Percentiles rank a stretch among this genome's conserved stretches.
phyloP scores from a whole-genome alignment of 2,888 invertebrate genomes.

The Cantharis rufa region DNA sequence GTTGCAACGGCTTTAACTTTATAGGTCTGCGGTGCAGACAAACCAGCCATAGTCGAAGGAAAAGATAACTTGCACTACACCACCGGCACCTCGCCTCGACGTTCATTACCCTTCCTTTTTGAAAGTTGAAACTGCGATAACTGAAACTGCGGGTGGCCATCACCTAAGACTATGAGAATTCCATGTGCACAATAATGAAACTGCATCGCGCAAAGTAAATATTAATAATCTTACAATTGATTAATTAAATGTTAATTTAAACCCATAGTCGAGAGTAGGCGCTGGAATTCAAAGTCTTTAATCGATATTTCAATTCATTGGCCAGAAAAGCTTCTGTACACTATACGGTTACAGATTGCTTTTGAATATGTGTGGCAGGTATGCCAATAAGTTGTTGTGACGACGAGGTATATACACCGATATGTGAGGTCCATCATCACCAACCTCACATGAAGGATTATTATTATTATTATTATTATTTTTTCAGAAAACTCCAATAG shows the following conservation, averaged over 20 bases:
- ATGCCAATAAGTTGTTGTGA: constrained; percentile 25
- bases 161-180: constrained; percentile 25
- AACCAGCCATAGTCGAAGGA: constrained; percentile 16
- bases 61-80: constrained; percentile 20
- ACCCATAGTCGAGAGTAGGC: constrained; percentile 11
- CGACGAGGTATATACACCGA: constrained; percentile 22
- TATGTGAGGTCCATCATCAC: constrained; percentile 28
- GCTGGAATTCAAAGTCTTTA: constrained; percentile 23
- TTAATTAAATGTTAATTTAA: constrained; percentile 25
- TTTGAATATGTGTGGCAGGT: constrained; percentile 25
- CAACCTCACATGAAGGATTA: constrained; percentile 22
- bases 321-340: constrained; percentile 8
- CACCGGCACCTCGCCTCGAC: constrained; percentile 15
- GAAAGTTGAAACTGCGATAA: constrained; percentile 22
- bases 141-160: constrained; percentile 28
- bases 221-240: constrained; percentile 19
- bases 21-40: constrained; percentile 33
- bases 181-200: constrained; percentile 14
- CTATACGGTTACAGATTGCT: constrained; percentile 25
- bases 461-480: not conserved
- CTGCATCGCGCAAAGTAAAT: constrained; percentile 20
- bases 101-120: constrained; percentile 25
- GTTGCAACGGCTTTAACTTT: constrained; percentile 20
- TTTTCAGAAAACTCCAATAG: not conserved
- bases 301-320: constrained; percentile 24